These are phyloP conservation scores for Axinella damicornis DNA, from an alignment of 37 sponge, comb jelly and placozoan species.

Conservation along the genomic window DNA sequence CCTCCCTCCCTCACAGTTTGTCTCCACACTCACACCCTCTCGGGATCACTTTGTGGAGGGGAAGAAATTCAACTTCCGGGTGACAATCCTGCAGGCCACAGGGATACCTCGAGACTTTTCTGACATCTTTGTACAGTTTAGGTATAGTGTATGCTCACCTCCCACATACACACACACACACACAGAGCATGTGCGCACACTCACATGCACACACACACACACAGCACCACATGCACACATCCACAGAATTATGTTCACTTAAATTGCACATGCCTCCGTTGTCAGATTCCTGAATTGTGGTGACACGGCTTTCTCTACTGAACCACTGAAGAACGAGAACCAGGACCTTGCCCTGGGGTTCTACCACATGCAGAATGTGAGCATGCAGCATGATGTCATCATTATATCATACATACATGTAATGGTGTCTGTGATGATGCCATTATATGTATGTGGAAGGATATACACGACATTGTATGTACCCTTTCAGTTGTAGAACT, in stretches of 20 bases:
- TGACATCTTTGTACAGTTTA: slow-evolving; percentile 82
- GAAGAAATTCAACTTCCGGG: slow-evolving; percentile 59
- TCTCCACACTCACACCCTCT: slow-evolving; percentile 10
- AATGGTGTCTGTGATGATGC: no score
- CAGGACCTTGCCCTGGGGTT: slow-evolving; percentile 76
- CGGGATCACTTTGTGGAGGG: slow-evolving; percentile 22
- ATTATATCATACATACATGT: no score
- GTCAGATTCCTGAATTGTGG: slow-evolving; percentile 33
- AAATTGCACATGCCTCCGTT: no score
- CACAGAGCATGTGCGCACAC: no score
- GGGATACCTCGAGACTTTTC: slow-evolving; percentile 79
- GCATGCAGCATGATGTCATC: neutral
- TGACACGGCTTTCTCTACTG: slow-evolving; percentile 70
- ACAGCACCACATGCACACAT: no score
- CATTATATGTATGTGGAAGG: no score
- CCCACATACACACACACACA: no score
- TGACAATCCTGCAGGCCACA: slow-evolving; percentile 76
- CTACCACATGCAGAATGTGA: slow-evolving; percentile 86
- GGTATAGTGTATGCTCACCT: no score
- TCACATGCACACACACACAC: no score
- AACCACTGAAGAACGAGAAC: slow-evolving; percentile 76
- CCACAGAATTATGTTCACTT: no score
- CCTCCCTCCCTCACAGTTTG: slow-evolving; percentile 17
- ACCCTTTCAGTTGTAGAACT: no score
- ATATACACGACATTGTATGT: no score